Evolutionary conservation across 1,140 invertebrate species (phyloP).

Genomic region (Eufriesea mexicana): DNA sequence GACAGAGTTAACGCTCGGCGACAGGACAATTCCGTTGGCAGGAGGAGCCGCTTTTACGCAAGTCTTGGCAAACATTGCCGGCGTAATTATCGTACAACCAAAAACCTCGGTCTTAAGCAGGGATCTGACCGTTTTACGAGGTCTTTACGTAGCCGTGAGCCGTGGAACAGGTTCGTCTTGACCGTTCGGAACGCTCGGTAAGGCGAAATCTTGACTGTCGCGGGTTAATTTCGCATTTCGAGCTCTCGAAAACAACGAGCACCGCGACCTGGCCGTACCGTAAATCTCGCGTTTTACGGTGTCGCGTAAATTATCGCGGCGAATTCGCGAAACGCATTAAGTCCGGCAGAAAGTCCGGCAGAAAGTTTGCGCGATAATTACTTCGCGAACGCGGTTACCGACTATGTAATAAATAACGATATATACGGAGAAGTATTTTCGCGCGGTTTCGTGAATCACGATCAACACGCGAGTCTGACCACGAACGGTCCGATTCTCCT

Average conservation of each 20-base stretch:
- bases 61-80: background rate
- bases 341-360: background rate
- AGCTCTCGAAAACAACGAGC: background rate
- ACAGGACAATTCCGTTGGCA: background rate
- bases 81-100: background rate
- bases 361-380: constrained; percentile 11
- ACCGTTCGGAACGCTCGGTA: background rate
- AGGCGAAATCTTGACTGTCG: background rate
- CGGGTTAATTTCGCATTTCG: constrained; percentile 2
- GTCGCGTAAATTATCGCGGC: constrained; percentile 11
- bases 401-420: constrained; percentile 21
- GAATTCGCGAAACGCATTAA: constrained; percentile 26
- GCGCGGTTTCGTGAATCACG: constrained; percentile 12
- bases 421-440: background rate
- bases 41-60: background rate
- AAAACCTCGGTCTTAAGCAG: constrained; percentile 3
- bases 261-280: background rate
- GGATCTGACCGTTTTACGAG: constrained; percentile 26
- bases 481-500: constrained; percentile 5
- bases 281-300: constrained; percentile 28
- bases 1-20: no score
- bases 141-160: background rate
- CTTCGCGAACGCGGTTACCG: constrained; percentile 12
- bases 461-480: constrained; percentile 20
- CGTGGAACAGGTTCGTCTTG: constrained; percentile 29